Percentiles rank a stretch among this genome's conserved stretches.
Conservation (phyloP, 2,113 vertebrate genomes). For the Entelurus aequoreus region DNA sequence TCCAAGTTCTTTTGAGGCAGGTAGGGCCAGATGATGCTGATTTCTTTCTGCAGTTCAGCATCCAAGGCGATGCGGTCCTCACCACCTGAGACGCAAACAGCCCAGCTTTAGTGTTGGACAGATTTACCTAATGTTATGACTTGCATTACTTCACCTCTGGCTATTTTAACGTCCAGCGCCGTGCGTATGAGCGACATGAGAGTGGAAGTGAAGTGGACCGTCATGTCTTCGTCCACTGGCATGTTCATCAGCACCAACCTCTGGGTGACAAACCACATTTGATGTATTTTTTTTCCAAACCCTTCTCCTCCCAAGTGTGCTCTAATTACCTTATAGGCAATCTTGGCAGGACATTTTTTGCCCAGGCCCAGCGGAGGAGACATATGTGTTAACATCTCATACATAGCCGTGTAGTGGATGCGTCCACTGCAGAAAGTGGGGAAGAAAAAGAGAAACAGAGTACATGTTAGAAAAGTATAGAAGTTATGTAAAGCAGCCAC, state of each 20-base stretch:
- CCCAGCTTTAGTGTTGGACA: not conserved
- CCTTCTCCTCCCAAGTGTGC: not conserved
- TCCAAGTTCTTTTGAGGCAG: constrained; percentile 95
- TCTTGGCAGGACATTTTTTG: constrained; percentile 98
- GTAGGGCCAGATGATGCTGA: constrained; percentile 96
- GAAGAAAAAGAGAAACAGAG: constrained; percentile 20
- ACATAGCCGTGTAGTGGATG: constrained; percentile 99
- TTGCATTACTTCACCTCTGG: constrained; percentile 77
- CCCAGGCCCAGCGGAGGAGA: constrained; percentile 96
- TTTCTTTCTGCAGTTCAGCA: constrained; percentile 90
- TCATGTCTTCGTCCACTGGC: constrained; percentile 96
- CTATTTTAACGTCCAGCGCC: constrained; percentile 94
- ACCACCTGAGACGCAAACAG: constrained; percentile 76
- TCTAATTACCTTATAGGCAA: constrained; percentile 94
- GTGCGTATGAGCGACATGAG: constrained; percentile 97
- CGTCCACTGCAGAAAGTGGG: constrained; percentile 77
- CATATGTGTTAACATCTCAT: constrained; percentile 99
- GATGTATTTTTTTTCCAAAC: not conserved
- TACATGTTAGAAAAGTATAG: not conserved
- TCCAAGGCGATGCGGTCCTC: constrained; percentile 92
- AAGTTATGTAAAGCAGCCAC: not conserved
- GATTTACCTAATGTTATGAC: no score
- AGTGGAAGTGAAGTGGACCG: constrained; percentile 95
- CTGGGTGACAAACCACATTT: constrained; percentile 58
- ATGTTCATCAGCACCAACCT: constrained; percentile 99